A percentile compares a stretch with the other conserved stretches of the same genome.
These are phyloP conservation scores for Ailurus styani DNA, from an alignment of 2,113 vertebrate genomes.

Conservation along the genomic window DNA sequence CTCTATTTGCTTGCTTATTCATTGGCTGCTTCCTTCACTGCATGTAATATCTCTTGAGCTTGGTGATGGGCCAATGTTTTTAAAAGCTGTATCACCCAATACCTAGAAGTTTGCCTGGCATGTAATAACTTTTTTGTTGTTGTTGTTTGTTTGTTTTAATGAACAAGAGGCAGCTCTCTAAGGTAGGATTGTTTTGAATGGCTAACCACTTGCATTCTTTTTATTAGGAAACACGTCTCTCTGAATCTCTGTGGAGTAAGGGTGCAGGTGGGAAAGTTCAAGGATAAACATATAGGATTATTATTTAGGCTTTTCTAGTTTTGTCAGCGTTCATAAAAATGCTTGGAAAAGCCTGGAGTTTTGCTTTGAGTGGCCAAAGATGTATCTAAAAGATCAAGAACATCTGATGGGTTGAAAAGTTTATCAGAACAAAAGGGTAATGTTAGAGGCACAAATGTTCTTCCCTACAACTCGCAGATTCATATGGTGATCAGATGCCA, in stretches of 20 bases:
- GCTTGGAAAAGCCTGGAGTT: neutral
- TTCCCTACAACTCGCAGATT: neutral
- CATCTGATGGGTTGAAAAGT: neutral
- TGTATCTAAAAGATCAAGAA: neutral
- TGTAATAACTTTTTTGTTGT: neutral
- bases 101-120: neutral
- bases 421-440: neutral
- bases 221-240: neutral
- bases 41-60: neutral
- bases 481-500: accelerated
- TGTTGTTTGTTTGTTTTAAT: neutral
- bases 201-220: neutral
- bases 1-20: neutral
- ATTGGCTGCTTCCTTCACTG: neutral
- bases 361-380: neutral
- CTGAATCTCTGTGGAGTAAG: neutral
- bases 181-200: neutral
- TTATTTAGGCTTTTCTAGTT: neutral
- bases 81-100: neutral
- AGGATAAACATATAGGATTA: neutral
- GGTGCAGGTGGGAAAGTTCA: neutral
- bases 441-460: neutral
- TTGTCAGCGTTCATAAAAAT: neutral
- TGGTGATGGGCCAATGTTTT: neutral
- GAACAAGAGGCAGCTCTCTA: neutral